Base-by-base conservation (phyloP, 2,113 vertebrate species). In the Potamarius usumacintae region DNA sequence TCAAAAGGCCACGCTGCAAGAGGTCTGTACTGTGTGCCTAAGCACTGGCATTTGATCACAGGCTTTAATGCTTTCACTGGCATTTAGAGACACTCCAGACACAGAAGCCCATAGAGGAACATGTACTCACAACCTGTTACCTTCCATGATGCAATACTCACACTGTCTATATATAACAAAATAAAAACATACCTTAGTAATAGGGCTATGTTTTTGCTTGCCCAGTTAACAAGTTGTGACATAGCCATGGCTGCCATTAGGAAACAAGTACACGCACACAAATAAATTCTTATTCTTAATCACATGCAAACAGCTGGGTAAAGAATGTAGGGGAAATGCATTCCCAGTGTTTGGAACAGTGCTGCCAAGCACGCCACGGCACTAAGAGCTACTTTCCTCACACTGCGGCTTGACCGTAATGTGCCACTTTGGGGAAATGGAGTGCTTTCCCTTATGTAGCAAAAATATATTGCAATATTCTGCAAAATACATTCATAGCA, bases 301-400 rank as follows among this genome's bases (percentile, higher is more conserved):
- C 89, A 80, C 88, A 85, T 76, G 55, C 83, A 87, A 85, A 89
- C 88, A 90, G 87, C 88, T 90, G 83, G 86, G 80, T 65, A 58
- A 88, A 76, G 89, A 83, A 88, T 90, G 89, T 86, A 53, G 83
- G 80, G 77, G 83, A 86, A 90, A 88, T 85, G 86, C 48, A 81
- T 85, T 88, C 62, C 72, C 86, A 78, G 69, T 80, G 77, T 86
- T 83, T 84, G 85, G 79, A 84, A 74, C 30, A 72, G 53, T 50
- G 25, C 9, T 86, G 53, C 69, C 86, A 85, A 71, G 76, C 85
- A 85, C 84, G 52, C 82, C 72, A 71, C 81, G 30, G 52, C n/a
- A 85, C 82, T 77, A 50, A 88, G 25, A 50, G 69, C 52, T 50
- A 87, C 87, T 84, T 85, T 74, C 76, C 69, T 83, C 57, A 81